Evolutionary conservation across 2,888 invertebrate species (phyloP), one percentile per base, ranked within the genome.

Genomic region (Oscheius sp.): DNA sequence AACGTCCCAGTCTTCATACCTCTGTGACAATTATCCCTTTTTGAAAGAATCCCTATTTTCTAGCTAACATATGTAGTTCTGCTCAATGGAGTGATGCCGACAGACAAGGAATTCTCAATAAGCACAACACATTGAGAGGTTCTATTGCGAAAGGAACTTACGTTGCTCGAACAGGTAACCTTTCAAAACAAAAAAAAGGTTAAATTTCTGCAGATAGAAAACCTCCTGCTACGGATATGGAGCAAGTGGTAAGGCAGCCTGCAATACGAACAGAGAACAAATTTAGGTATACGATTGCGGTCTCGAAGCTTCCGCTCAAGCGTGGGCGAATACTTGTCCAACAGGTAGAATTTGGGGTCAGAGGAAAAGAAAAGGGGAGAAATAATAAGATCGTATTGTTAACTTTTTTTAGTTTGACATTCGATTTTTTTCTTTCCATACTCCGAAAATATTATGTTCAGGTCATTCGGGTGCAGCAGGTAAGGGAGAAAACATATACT

Each of bases 81-180:
- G 41, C 5, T 20, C 41, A 8, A 5, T 54, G 30, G 20, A n/a
- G n/a, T 1, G 54, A 32, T 22, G 22, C 28, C 9, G 54, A 54
- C 14, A 30, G 54, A 32, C 14, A 54, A 14, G 33, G 33, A 12
- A 54, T 54, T 30, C 32, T 54, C 6, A 32, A 54, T 9, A 36
- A 17, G n/a, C 54, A 54, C 9, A 54, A 54, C 17, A n/a, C 32
- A 4, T 17, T 54, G 33, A 54, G 54, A 33, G 32, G 33, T 5
- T 33, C 17, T 12, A 54, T 54, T 33, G 59, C 59, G 5, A 20
- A 24, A n/a, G 59, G 59, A 20, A 38, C 22, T n/a, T 59, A 59
- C 28, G 41, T 41, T 22, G 59, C 59, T 26, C n/a, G n/a, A n/a
- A n/a, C n/a, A n/a, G n/a, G n/a, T n/a, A n/a, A n/a, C n/a, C n/a